A percentile compares a stretch with the other conserved stretches of the same genome.
Evolutionary conservation across 2,888 invertebrate genomes (phyloP).

Genomic region (Ennomos fuscantarius): DNA sequence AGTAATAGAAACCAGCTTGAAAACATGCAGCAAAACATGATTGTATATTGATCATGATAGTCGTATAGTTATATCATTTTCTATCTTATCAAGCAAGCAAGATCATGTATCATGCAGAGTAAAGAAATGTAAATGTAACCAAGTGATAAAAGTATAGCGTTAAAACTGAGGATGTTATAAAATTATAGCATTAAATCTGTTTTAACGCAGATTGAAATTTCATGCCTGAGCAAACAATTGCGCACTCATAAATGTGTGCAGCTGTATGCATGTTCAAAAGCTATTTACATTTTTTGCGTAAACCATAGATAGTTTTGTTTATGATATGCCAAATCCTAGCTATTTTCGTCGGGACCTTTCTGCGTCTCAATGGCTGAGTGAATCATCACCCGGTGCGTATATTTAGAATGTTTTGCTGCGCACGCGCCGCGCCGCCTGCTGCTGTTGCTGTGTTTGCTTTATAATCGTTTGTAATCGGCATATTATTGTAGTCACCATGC

Average conservation of each 20-base stretch:
- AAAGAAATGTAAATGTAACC: slow-evolving; percentile 8
- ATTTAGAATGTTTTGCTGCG: slow-evolving; percentile 63
- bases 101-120: slow-evolving; percentile 8
- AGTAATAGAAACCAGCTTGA: slow-evolving; percentile 20
- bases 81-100: slow-evolving; percentile 7
- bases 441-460: slow-evolving; percentile 25
- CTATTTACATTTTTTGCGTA: slow-evolving; percentile 34
- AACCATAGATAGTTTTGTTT: slow-evolving; percentile 50
- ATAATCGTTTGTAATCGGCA: slow-evolving; percentile 27
- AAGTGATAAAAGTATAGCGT: slow-evolving; percentile 4
- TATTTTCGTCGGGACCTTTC: slow-evolving; percentile 65
- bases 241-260: slow-evolving; percentile 5
- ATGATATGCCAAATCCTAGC: slow-evolving; percentile 57
- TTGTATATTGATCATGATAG: slow-evolving; percentile 34
- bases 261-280: slow-evolving; percentile 31
- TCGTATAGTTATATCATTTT: background rate
- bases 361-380: slow-evolving; percentile 69
- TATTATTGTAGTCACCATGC: slow-evolving; percentile 31
- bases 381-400: slow-evolving; percentile 62
- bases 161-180: slow-evolving; percentile 1
- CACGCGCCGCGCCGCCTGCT: slow-evolving; percentile 43
- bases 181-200: slow-evolving; percentile 8
- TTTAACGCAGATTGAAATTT: slow-evolving; percentile 5
- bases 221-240: slow-evolving; percentile 15
- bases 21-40: slow-evolving; percentile 28